Evolutionary conservation across 2,888 invertebrate species (phyloP), one percentile per base, ranked within the genome.

Genomic region (Nemurella pictetii): DNA sequence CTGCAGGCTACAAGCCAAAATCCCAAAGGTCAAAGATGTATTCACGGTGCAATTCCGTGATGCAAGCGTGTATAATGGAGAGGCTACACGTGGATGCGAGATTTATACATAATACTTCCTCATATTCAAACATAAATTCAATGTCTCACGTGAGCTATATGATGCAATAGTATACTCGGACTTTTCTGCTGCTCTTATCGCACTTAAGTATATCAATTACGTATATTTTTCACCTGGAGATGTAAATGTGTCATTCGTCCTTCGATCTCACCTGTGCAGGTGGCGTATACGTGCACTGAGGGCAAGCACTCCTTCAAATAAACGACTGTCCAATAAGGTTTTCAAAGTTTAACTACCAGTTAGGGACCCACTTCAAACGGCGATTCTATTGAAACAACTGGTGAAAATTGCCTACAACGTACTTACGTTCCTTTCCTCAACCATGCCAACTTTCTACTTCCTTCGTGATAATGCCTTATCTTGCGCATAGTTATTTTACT

Each of bases 21-120:
- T 29, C 78, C 9, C 30, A 78, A 27, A 78, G 78, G 78, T 78
- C 78, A 78, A 78, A 78, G 78, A 78, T 78, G 15, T 74, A n/a
- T n/a, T 20, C 55, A 55, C 55, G 55, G 55, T 55, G 20, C 20
- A 20, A 55, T 55, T 55, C 20, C 55, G 55, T 7, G 55, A 55
- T 55, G n/a, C n/a, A n/a, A n/a, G n/a, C n/a, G n/a, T n/a, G n/a
- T n/a, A n/a, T n/a, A n/a, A n/a, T n/a, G n/a, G n/a, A n/a, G n/a
- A n/a, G n/a, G n/a, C n/a, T n/a, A n/a, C n/a, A n/a, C n/a, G n/a
- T n/a, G n/a, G n/a, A n/a, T n/a, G n/a, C n/a, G n/a, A n/a, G n/a
- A n/a, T n/a, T n/a, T n/a, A n/a, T n/a, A n/a, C n/a, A n/a, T n/a
- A n/a, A n/a, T n/a, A n/a, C n/a, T n/a, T n/a, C n/a, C n/a, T n/a